A percentile compares a stretch with the other conserved stretches of the same genome.
These are phyloP conservation scores for Carollia perspicillata DNA, from an alignment of 2,113 vertebrate species.

Conservation along the genomic window DNA sequence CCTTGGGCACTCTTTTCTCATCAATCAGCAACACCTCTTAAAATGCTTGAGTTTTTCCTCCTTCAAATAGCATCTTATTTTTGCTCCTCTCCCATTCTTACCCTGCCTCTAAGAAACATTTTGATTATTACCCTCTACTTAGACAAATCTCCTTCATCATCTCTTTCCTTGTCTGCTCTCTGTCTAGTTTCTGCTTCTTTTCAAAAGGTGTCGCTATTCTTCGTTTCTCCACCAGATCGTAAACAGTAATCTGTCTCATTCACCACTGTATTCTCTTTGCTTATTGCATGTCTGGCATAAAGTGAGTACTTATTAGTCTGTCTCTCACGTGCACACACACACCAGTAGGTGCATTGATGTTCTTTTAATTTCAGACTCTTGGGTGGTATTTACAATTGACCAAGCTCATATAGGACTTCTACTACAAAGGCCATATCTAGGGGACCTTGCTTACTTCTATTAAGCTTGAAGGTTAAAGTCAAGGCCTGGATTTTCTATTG, in stretches of 20 bases:
- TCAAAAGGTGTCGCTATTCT: not conserved
- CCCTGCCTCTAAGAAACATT: not conserved
- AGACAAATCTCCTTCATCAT: not conserved
- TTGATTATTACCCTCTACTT: not conserved
- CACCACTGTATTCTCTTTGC: not conserved
- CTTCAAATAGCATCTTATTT: not conserved
- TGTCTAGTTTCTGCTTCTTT: not conserved
- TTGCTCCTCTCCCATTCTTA: not conserved
- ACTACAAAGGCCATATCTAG: not conserved
- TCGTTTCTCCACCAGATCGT: not conserved
- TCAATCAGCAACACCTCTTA: not conserved
- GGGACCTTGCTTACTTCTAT: not conserved
- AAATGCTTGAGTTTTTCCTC: not conserved
- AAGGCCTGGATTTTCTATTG: not conserved
- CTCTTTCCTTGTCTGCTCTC: not conserved
- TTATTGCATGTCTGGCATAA: not conserved
- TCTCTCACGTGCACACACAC: not conserved
- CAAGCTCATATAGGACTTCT: not conserved
- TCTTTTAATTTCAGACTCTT: not conserved
- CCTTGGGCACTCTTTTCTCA: not conserved
- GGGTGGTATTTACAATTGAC: not conserved
- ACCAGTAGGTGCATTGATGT: rapidly evolving
- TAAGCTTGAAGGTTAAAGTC: not conserved
- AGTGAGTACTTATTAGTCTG: not conserved
- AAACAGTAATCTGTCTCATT: not conserved